A percentile compares a stretch with the other conserved stretches of the same genome.
phyloP scores from a whole-genome alignment of 1,140 invertebrate genomes.

The Papilio aristodemus region DNA sequence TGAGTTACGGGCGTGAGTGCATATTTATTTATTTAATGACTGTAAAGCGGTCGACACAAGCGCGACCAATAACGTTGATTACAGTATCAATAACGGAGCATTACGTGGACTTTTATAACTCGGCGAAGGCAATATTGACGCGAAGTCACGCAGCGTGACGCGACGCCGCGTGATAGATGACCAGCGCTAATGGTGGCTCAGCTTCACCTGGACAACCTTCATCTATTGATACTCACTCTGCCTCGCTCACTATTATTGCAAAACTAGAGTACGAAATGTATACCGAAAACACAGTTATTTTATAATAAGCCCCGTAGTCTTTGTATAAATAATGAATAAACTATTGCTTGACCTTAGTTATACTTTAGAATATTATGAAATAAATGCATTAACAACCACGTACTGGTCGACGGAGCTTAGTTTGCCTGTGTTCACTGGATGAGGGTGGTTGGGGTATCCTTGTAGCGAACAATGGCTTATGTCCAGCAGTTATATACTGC shows the following conservation, averaged over 20 bases:
- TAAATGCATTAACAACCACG: too few species aligned
- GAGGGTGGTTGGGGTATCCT: too few species aligned
- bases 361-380: too few species aligned
- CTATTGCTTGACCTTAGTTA: too few species aligned
- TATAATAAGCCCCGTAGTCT: too few species aligned
- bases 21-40: background rate
- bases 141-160: background rate
- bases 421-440: too few species aligned
- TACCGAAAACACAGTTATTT: too few species aligned
- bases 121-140: background rate
- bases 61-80: background rate
- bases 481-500: too few species aligned
- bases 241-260: background rate
- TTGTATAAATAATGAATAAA: too few species aligned
- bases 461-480: too few species aligned
- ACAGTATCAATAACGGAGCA: background rate
- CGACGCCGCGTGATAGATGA: conserved; percentile 8
- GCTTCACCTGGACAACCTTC: background rate
- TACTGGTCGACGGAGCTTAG: too few species aligned
- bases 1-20: too few species aligned
- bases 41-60: background rate
- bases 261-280: background rate
- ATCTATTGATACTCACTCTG: background rate
- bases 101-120: conserved; percentile 12
- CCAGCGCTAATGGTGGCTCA: background rate